These are phyloP conservation scores for Promerops cafer DNA, from an alignment of 2,113 vertebrate species.

Conservation along the genomic window DNA sequence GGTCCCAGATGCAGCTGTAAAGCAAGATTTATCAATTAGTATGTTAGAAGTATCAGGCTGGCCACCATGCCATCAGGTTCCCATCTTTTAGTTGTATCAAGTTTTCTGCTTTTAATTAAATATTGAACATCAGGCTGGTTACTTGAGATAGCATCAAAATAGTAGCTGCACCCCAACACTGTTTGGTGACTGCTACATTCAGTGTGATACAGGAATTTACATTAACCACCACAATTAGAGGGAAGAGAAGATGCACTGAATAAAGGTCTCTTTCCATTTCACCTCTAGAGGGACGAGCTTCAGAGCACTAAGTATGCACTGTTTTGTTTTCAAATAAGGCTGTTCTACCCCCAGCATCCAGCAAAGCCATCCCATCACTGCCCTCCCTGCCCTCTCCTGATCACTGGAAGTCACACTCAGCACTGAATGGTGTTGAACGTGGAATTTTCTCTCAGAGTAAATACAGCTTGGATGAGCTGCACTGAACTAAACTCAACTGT, in stretches of 20 bases:
- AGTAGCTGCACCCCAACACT: not conserved
- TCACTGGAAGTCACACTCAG: not conserved
- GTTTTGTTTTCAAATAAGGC: not conserved
- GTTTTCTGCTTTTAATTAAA: conserved; percentile 46
- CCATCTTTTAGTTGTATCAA: not conserved
- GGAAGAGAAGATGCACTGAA: not conserved
- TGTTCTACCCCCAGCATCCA: not conserved
- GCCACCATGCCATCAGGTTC: conserved; percentile 3
- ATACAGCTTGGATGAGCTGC: not conserved
- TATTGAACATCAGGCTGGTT: not conserved
- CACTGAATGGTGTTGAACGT: not conserved
- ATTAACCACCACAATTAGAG: not conserved
- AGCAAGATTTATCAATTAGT: conserved; percentile 32
- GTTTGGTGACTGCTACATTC: not conserved
- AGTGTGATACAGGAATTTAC: not conserved
- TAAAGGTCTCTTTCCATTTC: not conserved
- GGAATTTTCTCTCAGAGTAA: not conserved
- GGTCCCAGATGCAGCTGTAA: conserved; percentile 47
- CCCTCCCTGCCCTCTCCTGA: not conserved
- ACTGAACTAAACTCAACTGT: not conserved
- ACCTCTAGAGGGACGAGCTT: not conserved
- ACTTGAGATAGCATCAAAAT: not conserved
- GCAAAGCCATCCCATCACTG: not conserved
- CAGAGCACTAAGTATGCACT: not conserved
- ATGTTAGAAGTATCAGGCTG: conserved; percentile 4